A percentile compares a stretch with the other conserved stretches of the same genome.
Conservation (phyloP, 1,140 invertebrate species). For the Streblospio benedicti region DNA sequence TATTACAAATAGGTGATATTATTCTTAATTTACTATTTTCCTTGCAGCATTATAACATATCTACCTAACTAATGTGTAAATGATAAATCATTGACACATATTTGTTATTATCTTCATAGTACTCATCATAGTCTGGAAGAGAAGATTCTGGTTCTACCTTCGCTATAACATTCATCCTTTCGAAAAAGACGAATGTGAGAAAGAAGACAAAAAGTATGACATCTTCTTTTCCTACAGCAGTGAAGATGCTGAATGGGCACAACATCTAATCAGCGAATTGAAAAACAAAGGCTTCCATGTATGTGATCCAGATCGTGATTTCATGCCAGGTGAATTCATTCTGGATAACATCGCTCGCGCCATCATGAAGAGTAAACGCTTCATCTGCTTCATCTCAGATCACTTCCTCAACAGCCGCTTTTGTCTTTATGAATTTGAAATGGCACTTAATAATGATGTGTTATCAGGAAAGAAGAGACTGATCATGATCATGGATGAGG, state of each 20-base stretch:
- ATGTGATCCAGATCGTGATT: conserved; percentile 8
- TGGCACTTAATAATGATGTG: no score
- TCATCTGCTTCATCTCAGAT: conserved; percentile 1
- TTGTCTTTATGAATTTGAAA: conserved; percentile 10
- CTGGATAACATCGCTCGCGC: conserved; percentile 7
- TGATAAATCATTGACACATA: no score
- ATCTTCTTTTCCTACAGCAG: conserved; percentile 3
- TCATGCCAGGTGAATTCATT: conserved; percentile 5
- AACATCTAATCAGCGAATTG: background rate
- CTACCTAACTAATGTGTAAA: no score
- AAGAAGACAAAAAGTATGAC: conserved; percentile 6
- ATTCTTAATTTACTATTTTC: no score
- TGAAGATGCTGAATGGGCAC: no score
- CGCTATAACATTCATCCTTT: conserved; percentile 2
- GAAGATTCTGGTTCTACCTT: background rate
- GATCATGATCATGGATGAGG: no score
- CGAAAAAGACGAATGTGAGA: conserved; percentile 8
- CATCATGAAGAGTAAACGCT: background rate
- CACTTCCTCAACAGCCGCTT: background rate
- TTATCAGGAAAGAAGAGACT: no score
- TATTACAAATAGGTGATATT: no score
- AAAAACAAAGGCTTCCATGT: background rate
- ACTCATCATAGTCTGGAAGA: no score
- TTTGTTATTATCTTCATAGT: no score
- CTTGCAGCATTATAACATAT: no score